Conservation (phyloP, 2,888 invertebrate genomes). For the Lepidochitona cinerea region DNA sequence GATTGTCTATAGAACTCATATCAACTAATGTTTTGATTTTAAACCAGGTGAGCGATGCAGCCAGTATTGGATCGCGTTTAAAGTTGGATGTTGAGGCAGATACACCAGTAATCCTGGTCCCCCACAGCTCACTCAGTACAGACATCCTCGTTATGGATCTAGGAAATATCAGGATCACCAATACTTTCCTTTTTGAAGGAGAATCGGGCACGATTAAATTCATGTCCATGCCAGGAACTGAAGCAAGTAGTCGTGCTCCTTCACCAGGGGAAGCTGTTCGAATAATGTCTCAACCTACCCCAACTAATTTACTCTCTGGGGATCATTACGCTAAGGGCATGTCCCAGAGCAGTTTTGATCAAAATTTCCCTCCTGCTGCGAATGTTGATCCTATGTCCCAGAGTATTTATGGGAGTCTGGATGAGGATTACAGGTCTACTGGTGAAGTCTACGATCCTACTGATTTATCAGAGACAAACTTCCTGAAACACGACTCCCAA, state of each 20-base stretch:
- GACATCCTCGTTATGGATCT: slow-evolving; percentile 86
- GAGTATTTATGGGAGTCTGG: slow-evolving; percentile 65
- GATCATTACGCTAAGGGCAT: slow-evolving; percentile 20
- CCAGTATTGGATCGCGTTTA: slow-evolving; percentile 73
- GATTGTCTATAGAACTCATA: too few species aligned
- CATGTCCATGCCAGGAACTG: not conserved
- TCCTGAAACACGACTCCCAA: not conserved
- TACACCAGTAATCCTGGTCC: slow-evolving; percentile 88
- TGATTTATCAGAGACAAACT: slow-evolving; percentile 11
- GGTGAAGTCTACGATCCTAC: slow-evolving; percentile 33
- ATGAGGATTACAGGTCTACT: slow-evolving; percentile 46
- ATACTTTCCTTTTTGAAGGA: slow-evolving; percentile 78
- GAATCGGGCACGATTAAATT: slow-evolving; percentile 47
- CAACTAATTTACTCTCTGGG: not conserved
- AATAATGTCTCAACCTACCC: not conserved
- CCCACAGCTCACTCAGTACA: slow-evolving; percentile 85
- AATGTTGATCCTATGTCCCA: slow-evolving; percentile 58
- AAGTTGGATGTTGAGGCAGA: slow-evolving; percentile 79
- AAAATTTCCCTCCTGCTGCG: slow-evolving; percentile 37
- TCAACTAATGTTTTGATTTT: not conserved
- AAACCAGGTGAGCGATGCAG: slow-evolving; percentile 60
- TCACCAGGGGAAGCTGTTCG: not conserved
- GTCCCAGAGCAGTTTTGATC: slow-evolving; percentile 50
- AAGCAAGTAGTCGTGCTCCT: not conserved
- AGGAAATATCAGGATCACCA: slow-evolving; percentile 83